Evolutionary conservation across 2,888 invertebrate species (phyloP).

Genomic region (Argyra leucocephala): DNA sequence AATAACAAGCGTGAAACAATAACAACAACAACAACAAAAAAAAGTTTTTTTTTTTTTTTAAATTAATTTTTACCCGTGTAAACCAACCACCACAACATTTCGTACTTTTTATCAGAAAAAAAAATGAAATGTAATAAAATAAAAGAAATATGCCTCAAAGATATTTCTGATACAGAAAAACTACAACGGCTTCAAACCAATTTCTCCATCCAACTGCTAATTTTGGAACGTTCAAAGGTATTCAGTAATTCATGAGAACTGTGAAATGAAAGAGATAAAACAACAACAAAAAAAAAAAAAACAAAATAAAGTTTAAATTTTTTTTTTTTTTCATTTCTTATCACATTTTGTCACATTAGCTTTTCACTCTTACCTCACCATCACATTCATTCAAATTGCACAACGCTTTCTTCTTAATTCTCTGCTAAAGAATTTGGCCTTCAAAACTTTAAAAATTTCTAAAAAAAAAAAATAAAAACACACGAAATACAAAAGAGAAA

Average conservation of each 20-base stretch:
- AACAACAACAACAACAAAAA: no score
- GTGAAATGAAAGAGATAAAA: neutral
- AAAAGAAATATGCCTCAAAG: neutral
- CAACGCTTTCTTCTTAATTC: no score
- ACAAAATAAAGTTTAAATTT: no score
- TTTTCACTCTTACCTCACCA: neutral
- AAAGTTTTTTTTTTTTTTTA: neutral
- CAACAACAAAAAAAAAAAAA: neutral
- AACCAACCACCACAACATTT: neutral
- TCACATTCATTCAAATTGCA: neutral
- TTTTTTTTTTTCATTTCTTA: neutral
- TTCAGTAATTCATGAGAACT: neutral
- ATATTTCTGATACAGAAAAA: neutral
- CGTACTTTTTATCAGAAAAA: neutral
- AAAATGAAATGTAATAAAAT: neutral
- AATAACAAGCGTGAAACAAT: no score
- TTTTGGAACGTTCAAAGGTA: neutral
- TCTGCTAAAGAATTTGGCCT: no score
- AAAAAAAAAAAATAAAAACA: no score
- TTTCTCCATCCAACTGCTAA: neutral
- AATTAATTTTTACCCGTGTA: neutral
- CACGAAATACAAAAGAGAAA: no score
- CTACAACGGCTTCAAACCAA: neutral
- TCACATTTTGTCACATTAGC: conserved; percentile 1
- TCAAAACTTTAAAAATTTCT: no score